Percentiles rank a stretch among this genome's conserved stretches.
Evolutionary conservation across 2,888 invertebrate genomes (phyloP).

Genomic region (Idaea biselata): DNA sequence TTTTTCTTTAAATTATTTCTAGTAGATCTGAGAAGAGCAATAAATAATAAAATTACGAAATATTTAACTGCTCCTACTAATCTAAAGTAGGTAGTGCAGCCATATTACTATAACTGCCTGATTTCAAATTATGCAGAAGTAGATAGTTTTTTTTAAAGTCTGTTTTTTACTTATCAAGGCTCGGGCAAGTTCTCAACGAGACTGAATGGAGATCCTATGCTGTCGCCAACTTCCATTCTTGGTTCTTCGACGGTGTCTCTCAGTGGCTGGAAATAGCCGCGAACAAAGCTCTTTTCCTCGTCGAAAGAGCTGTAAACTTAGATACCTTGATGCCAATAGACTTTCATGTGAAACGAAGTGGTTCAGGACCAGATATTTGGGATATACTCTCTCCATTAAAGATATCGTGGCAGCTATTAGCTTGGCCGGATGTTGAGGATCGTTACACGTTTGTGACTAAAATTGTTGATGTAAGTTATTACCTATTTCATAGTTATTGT

Average conservation of each 20-base stretch:
- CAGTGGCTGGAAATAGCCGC: slow-evolving; percentile 97
- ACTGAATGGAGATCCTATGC: slow-evolving; percentile 82
- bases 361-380: slow-evolving; percentile 95
- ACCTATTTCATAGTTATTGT: too few species aligned
- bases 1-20: too few species aligned
- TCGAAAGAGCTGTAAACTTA: slow-evolving; percentile 93
- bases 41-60: too few species aligned
- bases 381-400: slow-evolving; percentile 96
- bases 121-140: too few species aligned
- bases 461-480: slow-evolving; percentile 90
- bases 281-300: slow-evolving; percentile 91
- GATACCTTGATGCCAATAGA: slow-evolving; percentile 91
- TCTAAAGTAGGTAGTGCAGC: too few species aligned
- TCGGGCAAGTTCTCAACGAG: slow-evolving; percentile 85
- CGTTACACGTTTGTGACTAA: slow-evolving; percentile 95
- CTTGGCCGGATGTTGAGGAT: slow-evolving; percentile 96
- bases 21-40: too few species aligned
- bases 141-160: background rate
- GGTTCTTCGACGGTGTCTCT: slow-evolving; percentile 96
- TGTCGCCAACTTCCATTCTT: slow-evolving; percentile 88
- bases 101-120: too few species aligned
- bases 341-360: slow-evolving; percentile 93
- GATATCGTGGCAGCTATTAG: slow-evolving; percentile 97
- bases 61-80: too few species aligned
- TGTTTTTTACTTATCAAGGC: slow-evolving; percentile 52